These are phyloP conservation scores for Cotesia chilonis DNA, from an alignment of 1,140 invertebrate species.

Conservation along the genomic window DNA sequence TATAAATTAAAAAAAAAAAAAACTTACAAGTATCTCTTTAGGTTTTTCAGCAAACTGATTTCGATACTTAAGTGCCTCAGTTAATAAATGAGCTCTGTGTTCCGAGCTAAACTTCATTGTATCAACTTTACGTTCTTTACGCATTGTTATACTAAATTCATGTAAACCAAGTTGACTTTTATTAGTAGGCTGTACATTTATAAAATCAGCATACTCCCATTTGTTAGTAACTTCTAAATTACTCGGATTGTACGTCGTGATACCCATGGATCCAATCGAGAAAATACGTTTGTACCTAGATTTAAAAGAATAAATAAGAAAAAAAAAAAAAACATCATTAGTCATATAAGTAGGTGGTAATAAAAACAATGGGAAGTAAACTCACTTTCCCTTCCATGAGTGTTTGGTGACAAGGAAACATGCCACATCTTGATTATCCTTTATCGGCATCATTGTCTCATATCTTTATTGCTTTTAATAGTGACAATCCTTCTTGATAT, in stretches of 20 bases:
- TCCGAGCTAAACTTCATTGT: conserved; percentile 98
- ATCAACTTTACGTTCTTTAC: conserved; percentile 90
- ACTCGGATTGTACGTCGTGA: conserved; percentile 96
- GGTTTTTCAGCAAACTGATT: conserved; percentile 82
- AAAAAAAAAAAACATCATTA: conserved; percentile 16
- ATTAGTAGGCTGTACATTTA: conserved; percentile 75
- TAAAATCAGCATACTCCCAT: conserved; percentile 87
- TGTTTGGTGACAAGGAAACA: conserved; percentile 97
- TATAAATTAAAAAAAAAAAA: background rate
- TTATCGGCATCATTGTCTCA: conserved; percentile 81
- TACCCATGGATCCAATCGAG: conserved; percentile 92
- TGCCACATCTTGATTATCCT: conserved; percentile 90
- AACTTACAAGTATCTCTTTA: conserved; percentile 74
- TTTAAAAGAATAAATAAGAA: conserved; percentile 37
- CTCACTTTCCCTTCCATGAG: conserved; percentile 96
- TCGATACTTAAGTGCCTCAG: conserved; percentile 86
- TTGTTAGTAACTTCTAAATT: conserved; percentile 96
- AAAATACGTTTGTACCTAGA: conserved; percentile 96
- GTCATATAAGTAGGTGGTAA: conserved; percentile 1
- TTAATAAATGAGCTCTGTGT: conserved; percentile 89
- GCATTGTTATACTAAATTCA: conserved; percentile 88
- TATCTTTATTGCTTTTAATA: conserved; percentile 49
- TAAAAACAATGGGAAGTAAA: conserved; percentile 38
- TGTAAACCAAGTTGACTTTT: conserved; percentile 67
- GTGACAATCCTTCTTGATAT: conserved; percentile 41